Conservation (phyloP, 2,888 invertebrate genomes). For the Dryobotodes eremita region DNA sequence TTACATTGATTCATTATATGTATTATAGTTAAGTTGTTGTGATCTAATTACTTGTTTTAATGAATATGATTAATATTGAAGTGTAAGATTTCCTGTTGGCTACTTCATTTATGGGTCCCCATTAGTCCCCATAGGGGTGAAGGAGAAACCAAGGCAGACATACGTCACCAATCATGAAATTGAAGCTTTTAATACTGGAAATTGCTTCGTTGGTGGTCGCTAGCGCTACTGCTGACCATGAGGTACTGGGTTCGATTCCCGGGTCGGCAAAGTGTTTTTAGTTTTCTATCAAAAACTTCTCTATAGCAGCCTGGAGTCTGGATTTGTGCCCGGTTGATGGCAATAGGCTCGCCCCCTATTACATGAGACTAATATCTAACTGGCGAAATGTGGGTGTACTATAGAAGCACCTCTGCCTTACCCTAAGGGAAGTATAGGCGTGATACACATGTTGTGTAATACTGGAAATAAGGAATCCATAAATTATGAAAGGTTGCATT, state of each 20-base stretch:
- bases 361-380: too few species aligned
- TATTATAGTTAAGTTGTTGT: slow-evolving; percentile 49
- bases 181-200: background rate
- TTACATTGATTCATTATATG: slow-evolving; percentile 70
- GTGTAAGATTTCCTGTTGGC: background rate
- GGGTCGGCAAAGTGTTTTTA: too few species aligned
- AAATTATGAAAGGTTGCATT: background rate
- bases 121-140: background rate
- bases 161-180: background rate
- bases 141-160: background rate
- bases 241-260: too few species aligned
- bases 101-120: background rate
- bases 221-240: too few species aligned
- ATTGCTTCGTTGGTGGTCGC: too few species aligned
- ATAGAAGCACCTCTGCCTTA: too few species aligned
- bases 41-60: slow-evolving; percentile 46
- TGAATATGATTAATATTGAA: slow-evolving; percentile 14
- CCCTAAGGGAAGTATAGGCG: too few species aligned
- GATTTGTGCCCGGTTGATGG: too few species aligned
- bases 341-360: too few species aligned
- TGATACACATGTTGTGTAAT: background rate
- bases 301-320: too few species aligned
- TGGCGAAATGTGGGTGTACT: too few species aligned
- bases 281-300: too few species aligned
- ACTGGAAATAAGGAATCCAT: background rate